phyloP scores from a whole-genome alignment of 2,113 vertebrate species.

The Erythrolamprus reginae region DNA sequence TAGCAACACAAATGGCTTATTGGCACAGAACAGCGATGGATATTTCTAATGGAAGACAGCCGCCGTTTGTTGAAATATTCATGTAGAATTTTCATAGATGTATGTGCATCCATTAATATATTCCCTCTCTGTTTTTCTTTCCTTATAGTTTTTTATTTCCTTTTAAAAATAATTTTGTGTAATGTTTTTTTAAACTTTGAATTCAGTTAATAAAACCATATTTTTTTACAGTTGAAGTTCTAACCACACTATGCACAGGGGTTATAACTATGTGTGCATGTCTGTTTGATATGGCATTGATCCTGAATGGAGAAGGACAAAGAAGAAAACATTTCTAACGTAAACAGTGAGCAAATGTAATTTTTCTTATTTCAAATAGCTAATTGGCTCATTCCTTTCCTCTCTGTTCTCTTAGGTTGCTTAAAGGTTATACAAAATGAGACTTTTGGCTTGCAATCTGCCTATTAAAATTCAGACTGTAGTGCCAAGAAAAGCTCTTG shows the following conservation, averaged over 20 bases:
- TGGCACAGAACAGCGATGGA: background rate
- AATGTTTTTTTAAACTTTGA: background rate
- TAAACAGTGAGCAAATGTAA: conserved; percentile 26
- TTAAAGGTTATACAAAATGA: conserved; percentile 40
- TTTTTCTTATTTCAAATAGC: conserved; percentile 32
- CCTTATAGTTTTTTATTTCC: background rate
- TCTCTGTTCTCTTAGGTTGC: conserved; percentile 22
- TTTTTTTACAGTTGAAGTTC: background rate
- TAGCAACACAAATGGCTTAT: background rate
- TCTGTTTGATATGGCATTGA: background rate
- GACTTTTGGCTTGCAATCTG: conserved; percentile 50
- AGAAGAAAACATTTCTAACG: conserved; percentile 25
- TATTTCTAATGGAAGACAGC: background rate
- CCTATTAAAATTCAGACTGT: conserved; percentile 7
- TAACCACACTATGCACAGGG: background rate
- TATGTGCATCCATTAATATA: background rate
- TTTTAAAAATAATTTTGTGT: background rate
- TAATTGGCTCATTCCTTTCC: conserved; percentile 32
- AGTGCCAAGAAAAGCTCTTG: conserved; percentile 10
- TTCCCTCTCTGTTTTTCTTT: background rate
- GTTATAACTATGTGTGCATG: background rate
- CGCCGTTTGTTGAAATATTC: background rate
- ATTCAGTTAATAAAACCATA: background rate
- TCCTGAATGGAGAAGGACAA: conserved; percentile 23
- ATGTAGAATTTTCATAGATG: background rate